Percentiles rank a stretch among this genome's conserved stretches.
Conservation (phyloP, 2,888 invertebrate genomes). For the Acronicta aceris region DNA sequence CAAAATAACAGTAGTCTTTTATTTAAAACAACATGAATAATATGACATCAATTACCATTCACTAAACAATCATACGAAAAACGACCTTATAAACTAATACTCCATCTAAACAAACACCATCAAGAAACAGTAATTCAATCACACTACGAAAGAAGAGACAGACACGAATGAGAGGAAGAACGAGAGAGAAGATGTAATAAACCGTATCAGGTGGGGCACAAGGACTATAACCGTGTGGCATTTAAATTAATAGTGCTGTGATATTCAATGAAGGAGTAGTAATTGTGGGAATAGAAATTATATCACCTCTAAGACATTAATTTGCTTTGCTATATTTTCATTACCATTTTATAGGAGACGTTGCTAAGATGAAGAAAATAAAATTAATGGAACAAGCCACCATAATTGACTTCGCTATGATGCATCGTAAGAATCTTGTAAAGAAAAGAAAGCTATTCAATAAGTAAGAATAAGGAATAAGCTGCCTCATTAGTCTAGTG, state of each 20-base stretch:
- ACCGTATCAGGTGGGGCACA: constrained; percentile 49
- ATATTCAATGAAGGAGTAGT: constrained; percentile 36
- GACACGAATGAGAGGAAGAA: constrained; percentile 18
- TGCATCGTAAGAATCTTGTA: not conserved
- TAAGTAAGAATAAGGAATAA: constrained; percentile 4
- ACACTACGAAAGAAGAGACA: constrained; percentile 38
- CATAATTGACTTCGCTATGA: not conserved
- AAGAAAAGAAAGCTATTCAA: not conserved
- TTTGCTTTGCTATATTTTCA: not conserved
- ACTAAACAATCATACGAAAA: constrained; percentile 38
- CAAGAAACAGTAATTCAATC: constrained; percentile 42
- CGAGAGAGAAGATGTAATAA: constrained; percentile 33
- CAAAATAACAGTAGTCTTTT: not conserved
- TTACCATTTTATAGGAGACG: not conserved
- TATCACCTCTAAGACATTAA: not conserved
- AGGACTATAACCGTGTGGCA: constrained; percentile 43
- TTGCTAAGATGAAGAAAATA: not conserved
- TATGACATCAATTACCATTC: constrained; percentile 50
- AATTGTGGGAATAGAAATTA: constrained; percentile 36
- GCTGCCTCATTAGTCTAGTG: no score
- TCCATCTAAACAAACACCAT: constrained; percentile 35
- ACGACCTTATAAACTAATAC: constrained; percentile 25
- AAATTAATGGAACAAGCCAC: not conserved
- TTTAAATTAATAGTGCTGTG: constrained; percentile 44
- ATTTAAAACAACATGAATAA: constrained; percentile 17